A percentile compares a stretch with the other conserved stretches of the same genome.
Conservation (phyloP, 2,113 vertebrate species). For the Podarcis muralis region DNA sequence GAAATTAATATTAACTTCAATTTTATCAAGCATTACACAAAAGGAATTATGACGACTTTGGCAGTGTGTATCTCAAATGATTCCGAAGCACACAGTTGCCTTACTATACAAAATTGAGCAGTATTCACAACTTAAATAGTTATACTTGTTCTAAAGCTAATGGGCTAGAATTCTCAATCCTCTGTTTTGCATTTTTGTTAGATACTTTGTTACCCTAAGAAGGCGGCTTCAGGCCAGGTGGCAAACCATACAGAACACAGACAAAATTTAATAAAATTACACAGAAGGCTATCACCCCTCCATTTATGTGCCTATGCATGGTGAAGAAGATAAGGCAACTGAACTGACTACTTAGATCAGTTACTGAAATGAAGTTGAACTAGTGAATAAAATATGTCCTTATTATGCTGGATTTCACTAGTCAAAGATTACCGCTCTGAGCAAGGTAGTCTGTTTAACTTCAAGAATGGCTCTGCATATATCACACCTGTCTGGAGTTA, state of each 20-base stretch:
- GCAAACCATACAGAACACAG: background rate
- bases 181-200: background rate
- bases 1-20: background rate
- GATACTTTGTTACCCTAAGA: background rate
- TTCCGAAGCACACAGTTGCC: background rate
- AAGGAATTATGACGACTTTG: background rate
- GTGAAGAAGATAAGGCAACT: background rate
- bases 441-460: background rate
- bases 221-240: background rate
- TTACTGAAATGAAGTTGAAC: background rate
- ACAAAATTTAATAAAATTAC: background rate
- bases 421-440: conserved; percentile 24
- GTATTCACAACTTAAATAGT: background rate
- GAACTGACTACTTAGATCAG: conserved; percentile 3
- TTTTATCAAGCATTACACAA: background rate
- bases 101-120: background rate
- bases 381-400: conserved; percentile 24
- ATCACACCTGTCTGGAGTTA: conserved; percentile 12
- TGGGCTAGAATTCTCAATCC: background rate
- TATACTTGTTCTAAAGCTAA: background rate
- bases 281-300: background rate
- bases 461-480: conserved; percentile 11
- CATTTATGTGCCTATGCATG: background rate
- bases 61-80: background rate
- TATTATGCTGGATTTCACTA: conserved; percentile 37